Evolutionary conservation across 2,888 invertebrate genomes (phyloP).

Genomic region (Caradrina clavipalpis): DNA sequence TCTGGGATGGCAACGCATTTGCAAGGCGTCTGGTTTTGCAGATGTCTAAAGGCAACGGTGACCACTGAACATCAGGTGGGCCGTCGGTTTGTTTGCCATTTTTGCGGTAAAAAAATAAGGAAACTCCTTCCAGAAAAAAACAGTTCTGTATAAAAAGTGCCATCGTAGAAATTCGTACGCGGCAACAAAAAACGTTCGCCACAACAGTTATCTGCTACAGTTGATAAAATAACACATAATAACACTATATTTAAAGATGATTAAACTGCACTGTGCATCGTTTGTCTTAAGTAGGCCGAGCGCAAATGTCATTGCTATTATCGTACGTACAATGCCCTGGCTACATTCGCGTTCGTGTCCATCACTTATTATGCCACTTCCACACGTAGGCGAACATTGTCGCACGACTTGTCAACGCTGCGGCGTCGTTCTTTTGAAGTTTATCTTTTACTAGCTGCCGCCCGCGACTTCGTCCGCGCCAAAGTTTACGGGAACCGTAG

Average conservation of each 20-base stretch:
- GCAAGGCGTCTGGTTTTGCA: too few species aligned
- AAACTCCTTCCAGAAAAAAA: too few species aligned
- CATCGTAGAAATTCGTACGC: conserved; percentile 18
- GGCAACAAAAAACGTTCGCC: conserved; percentile 23
- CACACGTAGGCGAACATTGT: conserved; percentile 10
- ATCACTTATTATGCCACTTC: conserved; percentile 43
- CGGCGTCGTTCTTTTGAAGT: too few species aligned
- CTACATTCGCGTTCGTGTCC: conserved; percentile 37
- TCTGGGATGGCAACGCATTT: too few species aligned
- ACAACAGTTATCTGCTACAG: conserved; percentile 19
- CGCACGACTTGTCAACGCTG: conserved; percentile 7
- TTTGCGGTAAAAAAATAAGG: too few species aligned
- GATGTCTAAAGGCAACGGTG: too few species aligned
- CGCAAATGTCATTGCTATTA: conserved; percentile 68
- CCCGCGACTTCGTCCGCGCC: too few species aligned
- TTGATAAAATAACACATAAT: conserved; percentile 53
- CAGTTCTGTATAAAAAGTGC: too few species aligned
- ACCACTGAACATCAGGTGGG: too few species aligned
- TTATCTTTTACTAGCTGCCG: too few species aligned
- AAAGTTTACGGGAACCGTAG: too few species aligned
- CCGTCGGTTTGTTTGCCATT: too few species aligned
- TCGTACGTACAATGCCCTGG: conserved; percentile 58
- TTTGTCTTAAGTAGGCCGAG: conserved; percentile 60
- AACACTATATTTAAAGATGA: conserved; percentile 60
- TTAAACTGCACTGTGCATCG: conserved; percentile 51